These are phyloP conservation scores for Syrista parreyssii DNA, from an alignment of 2,888 invertebrate genomes.

Conservation along the genomic window DNA sequence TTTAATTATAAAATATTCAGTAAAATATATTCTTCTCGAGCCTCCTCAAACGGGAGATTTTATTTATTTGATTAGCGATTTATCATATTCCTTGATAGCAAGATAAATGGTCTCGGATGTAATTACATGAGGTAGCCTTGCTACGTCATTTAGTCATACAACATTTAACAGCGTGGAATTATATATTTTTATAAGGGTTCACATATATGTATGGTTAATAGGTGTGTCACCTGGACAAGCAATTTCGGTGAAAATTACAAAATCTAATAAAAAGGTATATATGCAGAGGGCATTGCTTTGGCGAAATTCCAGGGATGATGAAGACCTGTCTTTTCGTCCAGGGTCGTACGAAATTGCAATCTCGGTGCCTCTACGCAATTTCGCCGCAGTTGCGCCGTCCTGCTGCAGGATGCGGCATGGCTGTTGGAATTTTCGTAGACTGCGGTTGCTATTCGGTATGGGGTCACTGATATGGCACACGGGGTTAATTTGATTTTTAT, in stretches of 20 bases:
- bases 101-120: neutral
- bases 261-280: neutral
- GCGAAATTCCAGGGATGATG: neutral
- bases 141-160: neutral
- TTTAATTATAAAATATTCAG: neutral
- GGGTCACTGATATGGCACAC: constrained; percentile 40
- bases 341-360: constrained; percentile 47
- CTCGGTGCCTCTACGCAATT: constrained; percentile 25
- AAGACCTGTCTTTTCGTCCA: neutral
- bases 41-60: neutral
- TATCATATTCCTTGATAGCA: neutral
- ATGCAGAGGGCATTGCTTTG: neutral
- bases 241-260: neutral
- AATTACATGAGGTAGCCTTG: neutral
- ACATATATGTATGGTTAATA: neutral
- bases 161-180: neutral
- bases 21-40: neutral
- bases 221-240: neutral
- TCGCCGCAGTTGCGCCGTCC: constrained; percentile 2
- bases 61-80: neutral
- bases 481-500: constrained; percentile 63
- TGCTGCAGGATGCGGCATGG: constrained; percentile 12
- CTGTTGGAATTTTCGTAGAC: constrained; percentile 1
- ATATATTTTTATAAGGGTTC: neutral
- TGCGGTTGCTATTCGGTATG: constrained; percentile 32